Base-by-base conservation (phyloP, 2,888 invertebrate genomes). In the Noctua comes region DNA sequence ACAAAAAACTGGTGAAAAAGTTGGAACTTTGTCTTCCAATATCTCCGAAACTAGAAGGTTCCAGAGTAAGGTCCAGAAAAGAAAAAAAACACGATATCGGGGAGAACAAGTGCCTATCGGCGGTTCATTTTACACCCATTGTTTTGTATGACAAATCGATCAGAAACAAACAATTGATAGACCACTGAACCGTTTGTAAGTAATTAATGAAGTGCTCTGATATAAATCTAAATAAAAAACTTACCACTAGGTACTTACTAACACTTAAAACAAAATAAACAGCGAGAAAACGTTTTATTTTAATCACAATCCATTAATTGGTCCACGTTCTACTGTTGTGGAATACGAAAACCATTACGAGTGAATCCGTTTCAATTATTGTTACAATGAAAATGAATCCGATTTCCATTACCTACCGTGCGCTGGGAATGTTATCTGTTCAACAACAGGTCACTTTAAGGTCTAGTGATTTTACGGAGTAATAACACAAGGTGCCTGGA, bases 281-380 rank as follows among this genome's bases (percentile, higher is more conserved):
- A 36, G 69, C 68, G 64, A 48, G 46, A 82, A 31, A 46, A 27
- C 57, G 68, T 59, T 83, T 83, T 66, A 77, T 76, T 83, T 82
- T 77, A 77, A 79, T 82, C 59, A 74, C 43, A 68, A 59, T 51
- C 43, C 46, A 74, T 68, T 82, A 36, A 79, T 54, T 75, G 59
- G 66, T 68, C 16, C 27, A 11, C 69, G 27, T 68, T 71, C 80
- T 13, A 77, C 62, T 68, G 48, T 68, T 84, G 71, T 68, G 21
- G 48, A 68, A 68, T 79, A 79, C 79, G 27, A 79, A 79, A 72
- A 72, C 73, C 65, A 84, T 84, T 84, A 84, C 73, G 31, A 18
- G 36, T 54, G 85, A 68, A 79, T 73, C 46, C 65, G 66, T 72
- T 84, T 69, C 65, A 84, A 84, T 73, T 73, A 84, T 73, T 73